Percentiles rank a stretch among this genome's conserved stretches.
Evolutionary conservation across 2,888 invertebrate genomes (phyloP).

Genomic region (Hanleya hanleyi): DNA sequence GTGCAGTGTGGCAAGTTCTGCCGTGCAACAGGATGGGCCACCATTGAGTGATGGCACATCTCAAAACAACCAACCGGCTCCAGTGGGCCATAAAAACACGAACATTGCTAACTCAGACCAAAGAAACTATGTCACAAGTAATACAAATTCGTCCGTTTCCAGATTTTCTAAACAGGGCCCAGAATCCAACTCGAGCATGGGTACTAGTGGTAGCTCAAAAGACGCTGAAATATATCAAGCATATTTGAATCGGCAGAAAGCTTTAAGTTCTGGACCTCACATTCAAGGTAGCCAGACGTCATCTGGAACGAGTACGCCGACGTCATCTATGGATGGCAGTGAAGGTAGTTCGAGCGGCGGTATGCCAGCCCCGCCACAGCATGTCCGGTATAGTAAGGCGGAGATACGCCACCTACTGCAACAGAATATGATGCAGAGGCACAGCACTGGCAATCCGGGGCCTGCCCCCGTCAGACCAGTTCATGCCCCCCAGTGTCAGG

Average conservation of each 20-base stretch:
- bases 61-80: no score
- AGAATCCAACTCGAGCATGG: constrained; percentile 31
- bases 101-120: background rate
- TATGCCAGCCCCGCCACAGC: background rate
- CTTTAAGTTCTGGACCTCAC: background rate
- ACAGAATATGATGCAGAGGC: constrained; percentile 34
- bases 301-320: constrained; percentile 26
- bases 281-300: background rate
- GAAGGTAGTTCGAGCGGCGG: background rate
- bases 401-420: constrained; percentile 50
- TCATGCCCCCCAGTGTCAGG: background rate
- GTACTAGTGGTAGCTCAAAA: constrained; percentile 41
- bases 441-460: background rate
- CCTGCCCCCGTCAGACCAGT: constrained; percentile 2
- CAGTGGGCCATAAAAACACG: background rate
- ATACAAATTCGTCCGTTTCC: no score
- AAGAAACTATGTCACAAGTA: background rate
- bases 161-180: background rate
- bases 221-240: constrained; percentile 56
- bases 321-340: constrained; percentile 1
- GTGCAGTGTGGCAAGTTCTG: background rate
- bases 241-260: constrained; percentile 53
- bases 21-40: background rate
- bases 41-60: background rate
- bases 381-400: constrained; percentile 35